phyloP scores from a whole-genome alignment of 1,140 invertebrate species.

The Hyposmocoma kahamanoa region DNA sequence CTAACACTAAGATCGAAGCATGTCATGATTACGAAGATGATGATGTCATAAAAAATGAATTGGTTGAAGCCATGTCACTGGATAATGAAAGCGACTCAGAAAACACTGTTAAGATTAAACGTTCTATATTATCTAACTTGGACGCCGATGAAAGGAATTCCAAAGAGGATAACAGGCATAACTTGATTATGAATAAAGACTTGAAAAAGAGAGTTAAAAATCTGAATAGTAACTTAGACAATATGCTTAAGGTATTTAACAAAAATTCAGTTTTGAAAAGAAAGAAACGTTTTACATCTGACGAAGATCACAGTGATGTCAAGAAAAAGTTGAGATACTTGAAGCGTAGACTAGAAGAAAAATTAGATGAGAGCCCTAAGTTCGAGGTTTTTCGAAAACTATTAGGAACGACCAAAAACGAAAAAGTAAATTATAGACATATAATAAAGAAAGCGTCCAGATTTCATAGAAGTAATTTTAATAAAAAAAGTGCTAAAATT shows the following conservation, averaged over 20 bases:
- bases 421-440: not conserved
- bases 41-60: slow-evolving; percentile 15
- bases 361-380: not conserved
- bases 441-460: not conserved
- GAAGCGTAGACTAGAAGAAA: too few relatives aligned
- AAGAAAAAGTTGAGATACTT: not conserved
- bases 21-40: slow-evolving; percentile 35
- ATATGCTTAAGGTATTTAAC: slow-evolving; percentile 16
- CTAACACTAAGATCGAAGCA: slow-evolving; percentile 67
- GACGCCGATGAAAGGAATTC: slow-evolving; percentile 4
- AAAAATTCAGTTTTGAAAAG: slow-evolving; percentile 7
- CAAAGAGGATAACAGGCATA: too few relatives aligned
- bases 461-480: too few relatives aligned
- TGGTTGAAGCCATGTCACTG: slow-evolving; percentile 17
- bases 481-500: too few relatives aligned
- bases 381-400: not conserved
- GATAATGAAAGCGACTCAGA: slow-evolving; percentile 2
- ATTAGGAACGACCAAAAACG: not conserved
- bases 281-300: slow-evolving; percentile 12
- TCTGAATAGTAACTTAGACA: slow-evolving; percentile 31
- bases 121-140: not conserved
- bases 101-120: not conserved
- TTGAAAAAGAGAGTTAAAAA: slow-evolving; percentile 26
- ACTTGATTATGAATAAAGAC: not conserved
- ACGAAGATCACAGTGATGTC: not conserved